These are phyloP conservation scores for Netelia virgata DNA, from an alignment of 2,888 invertebrate genomes.

Conservation along the genomic window DNA sequence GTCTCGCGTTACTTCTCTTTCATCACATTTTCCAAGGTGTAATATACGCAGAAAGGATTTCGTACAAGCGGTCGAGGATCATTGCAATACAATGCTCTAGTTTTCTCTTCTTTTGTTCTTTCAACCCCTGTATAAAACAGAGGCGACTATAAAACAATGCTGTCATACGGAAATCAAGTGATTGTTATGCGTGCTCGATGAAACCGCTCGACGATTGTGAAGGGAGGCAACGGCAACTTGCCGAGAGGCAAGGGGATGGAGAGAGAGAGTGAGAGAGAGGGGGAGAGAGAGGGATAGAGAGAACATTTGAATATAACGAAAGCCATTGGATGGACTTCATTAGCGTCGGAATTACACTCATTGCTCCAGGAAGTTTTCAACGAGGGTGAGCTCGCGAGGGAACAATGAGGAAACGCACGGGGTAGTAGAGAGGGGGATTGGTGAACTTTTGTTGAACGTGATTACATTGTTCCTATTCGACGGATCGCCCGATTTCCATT, in stretches of 20 bases:
- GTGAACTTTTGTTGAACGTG: slow-evolving; percentile 54
- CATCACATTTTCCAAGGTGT: not conserved
- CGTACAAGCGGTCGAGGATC: not conserved
- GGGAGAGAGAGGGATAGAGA: not conserved
- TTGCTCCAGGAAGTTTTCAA: slow-evolving; percentile 61
- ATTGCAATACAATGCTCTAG: not conserved
- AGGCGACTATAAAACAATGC: not conserved
- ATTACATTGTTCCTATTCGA: slow-evolving; percentile 60
- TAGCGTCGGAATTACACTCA: slow-evolving; percentile 60
- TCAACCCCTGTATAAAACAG: not conserved
- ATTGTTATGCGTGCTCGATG: slow-evolving; percentile 37
- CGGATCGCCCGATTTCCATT: slow-evolving; percentile 52
- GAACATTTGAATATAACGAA: slow-evolving; percentile 27
- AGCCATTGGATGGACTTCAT: slow-evolving; percentile 61
- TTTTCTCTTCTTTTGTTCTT: not conserved
- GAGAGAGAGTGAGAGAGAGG: slow-evolving; percentile 21
- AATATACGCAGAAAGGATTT: not conserved
- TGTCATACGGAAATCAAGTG: slow-evolving; percentile 19
- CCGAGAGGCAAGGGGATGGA: not conserved
- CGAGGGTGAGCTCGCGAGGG: slow-evolving; percentile 28
- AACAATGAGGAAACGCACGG: slow-evolving; percentile 46
- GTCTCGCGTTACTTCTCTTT: not conserved
- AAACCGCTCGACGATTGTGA: slow-evolving; percentile 11
- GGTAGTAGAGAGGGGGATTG: not conserved
- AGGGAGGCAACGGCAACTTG: not conserved